Percentiles rank a stretch among this genome's conserved stretches.
Evolutionary conservation across 2,113 vertebrate species (phyloP).

Genomic region (Tachysurus vachellii): DNA sequence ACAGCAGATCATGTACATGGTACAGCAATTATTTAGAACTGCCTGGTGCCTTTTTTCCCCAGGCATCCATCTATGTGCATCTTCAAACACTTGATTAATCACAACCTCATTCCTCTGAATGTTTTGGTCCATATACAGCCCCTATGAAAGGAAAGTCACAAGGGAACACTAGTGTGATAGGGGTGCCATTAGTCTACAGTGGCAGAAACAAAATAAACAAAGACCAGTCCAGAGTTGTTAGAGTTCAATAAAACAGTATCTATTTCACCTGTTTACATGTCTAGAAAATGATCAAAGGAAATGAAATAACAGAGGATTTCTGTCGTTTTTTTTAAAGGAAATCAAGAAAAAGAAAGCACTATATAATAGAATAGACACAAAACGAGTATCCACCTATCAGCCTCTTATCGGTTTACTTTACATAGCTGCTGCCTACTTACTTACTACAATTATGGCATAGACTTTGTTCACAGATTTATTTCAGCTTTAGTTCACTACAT

Average conservation of each 20-base stretch:
- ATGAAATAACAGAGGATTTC: neutral
- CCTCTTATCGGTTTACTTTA: neutral
- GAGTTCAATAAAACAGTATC: slow-evolving; percentile 49
- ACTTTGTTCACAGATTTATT: neutral
- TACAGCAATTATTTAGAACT: slow-evolving; percentile 64
- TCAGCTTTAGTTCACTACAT: neutral
- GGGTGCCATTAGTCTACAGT: slow-evolving; percentile 56
- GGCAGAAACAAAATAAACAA: slow-evolving; percentile 45
- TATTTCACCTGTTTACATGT: slow-evolving; percentile 16
- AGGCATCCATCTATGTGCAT: slow-evolving; percentile 66
- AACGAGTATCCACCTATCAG: neutral
- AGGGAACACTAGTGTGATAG: slow-evolving; percentile 53
- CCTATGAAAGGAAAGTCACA: slow-evolving; percentile 62
- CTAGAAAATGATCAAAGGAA: slow-evolving; percentile 20
- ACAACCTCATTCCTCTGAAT: slow-evolving; percentile 60
- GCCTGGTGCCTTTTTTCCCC: slow-evolving; percentile 62
- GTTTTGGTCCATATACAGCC: slow-evolving; percentile 58
- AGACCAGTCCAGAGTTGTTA: slow-evolving; percentile 23
- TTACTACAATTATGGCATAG: neutral
- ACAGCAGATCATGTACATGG: neutral
- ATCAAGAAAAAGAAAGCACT: neutral
- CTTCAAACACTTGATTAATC: slow-evolving; percentile 49
- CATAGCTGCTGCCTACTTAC: neutral
- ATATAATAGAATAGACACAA: neutral
- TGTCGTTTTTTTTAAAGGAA: neutral